phyloP scores from a whole-genome alignment of 1,140 invertebrate species.

The Atta cephalotes region DNA sequence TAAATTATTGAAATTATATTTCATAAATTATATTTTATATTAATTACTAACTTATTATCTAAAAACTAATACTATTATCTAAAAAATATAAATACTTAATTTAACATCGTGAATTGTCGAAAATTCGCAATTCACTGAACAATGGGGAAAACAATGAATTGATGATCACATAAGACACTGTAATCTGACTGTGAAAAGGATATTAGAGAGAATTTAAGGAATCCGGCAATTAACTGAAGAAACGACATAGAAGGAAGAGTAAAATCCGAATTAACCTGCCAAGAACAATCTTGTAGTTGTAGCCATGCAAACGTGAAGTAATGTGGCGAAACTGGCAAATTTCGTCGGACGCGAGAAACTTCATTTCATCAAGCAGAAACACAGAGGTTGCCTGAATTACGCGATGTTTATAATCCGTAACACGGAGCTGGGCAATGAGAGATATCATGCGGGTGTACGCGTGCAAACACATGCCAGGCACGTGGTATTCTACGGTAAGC shows the following conservation, averaged over 20 bases:
- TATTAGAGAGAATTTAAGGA: not conserved
- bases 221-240: conserved; percentile 5
- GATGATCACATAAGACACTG: not conserved
- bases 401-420: conserved; percentile 59
- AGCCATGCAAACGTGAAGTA: conserved; percentile 30
- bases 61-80: not conserved
- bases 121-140: not conserved
- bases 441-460: conserved; percentile 42
- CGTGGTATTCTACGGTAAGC: conserved; percentile 43
- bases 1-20: too few species aligned
- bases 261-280: conserved; percentile 35
- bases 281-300: conserved; percentile 51
- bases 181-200: not conserved
- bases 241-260: not conserved
- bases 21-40: not conserved
- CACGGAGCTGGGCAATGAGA: conserved; percentile 44
- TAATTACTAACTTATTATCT: not conserved
- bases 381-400: conserved; percentile 52
- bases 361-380: conserved; percentile 50
- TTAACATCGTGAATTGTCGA: not conserved
- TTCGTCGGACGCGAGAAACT: conserved; percentile 54
- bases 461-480: conserved; percentile 47
- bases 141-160: not conserved
- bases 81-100: not conserved
- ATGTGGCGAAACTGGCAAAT: conserved; percentile 57